Percentiles rank a stretch among this genome's conserved stretches.
These are phyloP conservation scores for Drosophila azteca DNA, from an alignment of 1,140 invertebrate species.

Conservation along the genomic window DNA sequence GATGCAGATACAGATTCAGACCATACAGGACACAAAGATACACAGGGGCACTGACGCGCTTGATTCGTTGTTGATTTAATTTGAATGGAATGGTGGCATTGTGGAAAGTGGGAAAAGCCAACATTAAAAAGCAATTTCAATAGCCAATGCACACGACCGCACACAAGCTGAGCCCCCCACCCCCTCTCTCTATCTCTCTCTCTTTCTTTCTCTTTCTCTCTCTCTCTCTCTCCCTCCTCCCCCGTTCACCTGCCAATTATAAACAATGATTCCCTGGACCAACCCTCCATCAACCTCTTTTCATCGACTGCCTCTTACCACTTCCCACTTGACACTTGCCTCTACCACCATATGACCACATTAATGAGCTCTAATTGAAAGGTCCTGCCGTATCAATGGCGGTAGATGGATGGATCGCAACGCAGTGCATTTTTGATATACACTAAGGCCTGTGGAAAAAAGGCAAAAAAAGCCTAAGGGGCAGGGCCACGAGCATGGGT, in stretches of 20 bases:
- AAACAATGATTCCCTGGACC: conserved; percentile 48
- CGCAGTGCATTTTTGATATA: no score
- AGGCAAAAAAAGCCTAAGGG: no score
- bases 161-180: conserved; percentile 16
- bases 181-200: no score
- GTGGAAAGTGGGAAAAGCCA: no score
- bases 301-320: no score
- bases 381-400: conserved; percentile 27
- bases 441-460: no score
- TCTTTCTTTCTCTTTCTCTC: background rate
- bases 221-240: conserved; percentile 1
- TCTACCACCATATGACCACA: conserved; percentile 13
- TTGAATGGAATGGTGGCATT: conserved; percentile 32
- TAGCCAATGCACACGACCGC: conserved; percentile 65
- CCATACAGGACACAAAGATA: no score
- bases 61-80: conserved; percentile 47
- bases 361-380: conserved; percentile 71
- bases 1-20: no score
- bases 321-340: background rate
- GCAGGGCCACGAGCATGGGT: no score
- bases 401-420: no score
- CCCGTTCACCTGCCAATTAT: conserved; percentile 54
- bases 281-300: background rate
- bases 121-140: conserved; percentile 67
- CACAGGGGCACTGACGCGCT: background rate